Base-by-base conservation (phyloP, 2,113 vertebrate species). In the Peromyscus polionotus region DNA sequence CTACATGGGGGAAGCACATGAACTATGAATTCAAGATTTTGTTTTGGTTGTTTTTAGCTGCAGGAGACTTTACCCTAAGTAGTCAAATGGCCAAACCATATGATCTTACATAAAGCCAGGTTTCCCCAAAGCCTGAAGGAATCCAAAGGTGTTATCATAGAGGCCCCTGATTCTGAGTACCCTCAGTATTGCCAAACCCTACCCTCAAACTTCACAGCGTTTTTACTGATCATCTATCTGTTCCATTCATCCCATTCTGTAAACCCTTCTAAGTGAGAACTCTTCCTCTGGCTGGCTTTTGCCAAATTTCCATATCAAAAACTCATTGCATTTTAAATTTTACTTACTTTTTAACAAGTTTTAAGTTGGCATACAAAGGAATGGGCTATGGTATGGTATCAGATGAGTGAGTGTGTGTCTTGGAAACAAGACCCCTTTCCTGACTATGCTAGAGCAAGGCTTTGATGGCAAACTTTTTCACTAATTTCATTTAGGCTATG, bases 11-110 rank as follows among this genome's bases (percentile, higher is more conserved):
- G 85, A 92, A 93, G 68, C 26, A 86, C 45, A 93, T 57, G 63
- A 97, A 95, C 88, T 80, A 28, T 39, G 72, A 97, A 81, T 45
- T 88, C 59, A 89, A 96, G 16, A 12, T 90, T 92, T 96, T 54
- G n/a, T 83, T 87, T 73, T 77, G 54, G 3, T 88, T 89, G 33
- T 3, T 51, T 93, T 96, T 65, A 85, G 19, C 73, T 77, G 59
- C 48, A 72, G 17, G 36, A 92, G 17, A 20, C 1, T 17, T 96
- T 70, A 61, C 2, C 59, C 0, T 79, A 54, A 36, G 65, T 39
- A 93, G 48, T 24, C 7, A 97, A 93, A 57, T 70, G 51, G 54
- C 42, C 61, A 87, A 72, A 93, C 72, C 86, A 59, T 88, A 7
- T 39, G 14, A 88, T 70, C 42, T 84, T 91, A 16, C 5, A 31